Evolutionary conservation across 2,888 invertebrate species (phyloP).

Genomic region (Epirrhoe tristata): DNA sequence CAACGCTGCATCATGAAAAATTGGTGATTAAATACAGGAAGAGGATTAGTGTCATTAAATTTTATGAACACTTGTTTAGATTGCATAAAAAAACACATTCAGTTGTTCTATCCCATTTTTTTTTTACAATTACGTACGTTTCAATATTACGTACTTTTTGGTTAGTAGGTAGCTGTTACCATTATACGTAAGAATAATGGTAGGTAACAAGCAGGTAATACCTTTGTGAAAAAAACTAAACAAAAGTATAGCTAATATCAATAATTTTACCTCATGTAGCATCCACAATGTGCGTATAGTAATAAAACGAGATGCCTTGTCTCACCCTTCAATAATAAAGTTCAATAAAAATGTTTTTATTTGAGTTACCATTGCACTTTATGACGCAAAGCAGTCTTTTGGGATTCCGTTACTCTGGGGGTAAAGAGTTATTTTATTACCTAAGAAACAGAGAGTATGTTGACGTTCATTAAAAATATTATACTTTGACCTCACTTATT

Average conservation of each 20-base stretch:
- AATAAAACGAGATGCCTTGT: constrained; percentile 34
- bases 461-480: neutral
- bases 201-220: too few relatives aligned
- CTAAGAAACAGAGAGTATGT: neutral
- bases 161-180: too few relatives aligned
- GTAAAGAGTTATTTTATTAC: constrained; percentile 19
- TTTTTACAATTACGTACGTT: too few relatives aligned
- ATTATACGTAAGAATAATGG: too few relatives aligned
- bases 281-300: constrained; percentile 13
- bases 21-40: too few relatives aligned
- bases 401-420: constrained; percentile 17
- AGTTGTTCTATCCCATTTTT: too few relatives aligned
- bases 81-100: too few relatives aligned
- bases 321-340: constrained; percentile 35
- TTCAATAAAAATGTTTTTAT: constrained; percentile 32
- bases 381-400: constrained; percentile 21
- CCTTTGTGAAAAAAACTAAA: neutral
- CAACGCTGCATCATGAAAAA: constrained; percentile 22
- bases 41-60: too few relatives aligned
- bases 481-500: neutral
- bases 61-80: too few relatives aligned
- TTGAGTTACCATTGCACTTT: constrained; percentile 32
- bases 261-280: neutral
- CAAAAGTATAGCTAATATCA: neutral
- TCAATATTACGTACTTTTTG: too few relatives aligned